phyloP scores from a whole-genome alignment of 2,797 vertebrate genomes.

The Limnodromus scolopaceus region DNA sequence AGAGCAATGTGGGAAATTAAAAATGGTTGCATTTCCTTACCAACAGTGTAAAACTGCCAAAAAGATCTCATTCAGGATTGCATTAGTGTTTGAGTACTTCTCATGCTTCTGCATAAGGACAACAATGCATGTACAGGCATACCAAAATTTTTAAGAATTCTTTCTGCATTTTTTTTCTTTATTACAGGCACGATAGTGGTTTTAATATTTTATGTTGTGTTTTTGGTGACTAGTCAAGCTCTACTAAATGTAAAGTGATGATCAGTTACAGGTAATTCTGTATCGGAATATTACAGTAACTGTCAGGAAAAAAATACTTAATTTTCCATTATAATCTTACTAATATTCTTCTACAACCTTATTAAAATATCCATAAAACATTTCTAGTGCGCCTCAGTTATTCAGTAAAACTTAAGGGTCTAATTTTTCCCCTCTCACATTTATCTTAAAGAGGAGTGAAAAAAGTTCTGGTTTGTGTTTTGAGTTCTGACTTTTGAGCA shows the following conservation, averaged over 20 bases:
- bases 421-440: accelerated
- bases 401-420: background rate
- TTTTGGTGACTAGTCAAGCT: background rate
- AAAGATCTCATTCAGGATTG: background rate
- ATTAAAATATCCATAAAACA: background rate
- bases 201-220: background rate
- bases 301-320: background rate
- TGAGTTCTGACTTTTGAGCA: background rate
- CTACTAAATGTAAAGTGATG: background rate
- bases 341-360: background rate
- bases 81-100: background rate
- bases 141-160: background rate
- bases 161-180: background rate
- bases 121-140: background rate
- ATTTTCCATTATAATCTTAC: background rate
- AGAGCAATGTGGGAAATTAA: background rate
- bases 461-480: background rate
- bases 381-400: background rate
- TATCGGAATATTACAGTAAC: background rate
- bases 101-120: background rate
- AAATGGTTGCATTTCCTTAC: background rate
- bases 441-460: background rate
- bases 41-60: background rate
- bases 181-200: accelerated
- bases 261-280: background rate